Evolutionary conservation across 2,888 invertebrate genomes (phyloP), one percentile per base, ranked within the genome.

Genomic region (Leptarthrus brevirostris): DNA sequence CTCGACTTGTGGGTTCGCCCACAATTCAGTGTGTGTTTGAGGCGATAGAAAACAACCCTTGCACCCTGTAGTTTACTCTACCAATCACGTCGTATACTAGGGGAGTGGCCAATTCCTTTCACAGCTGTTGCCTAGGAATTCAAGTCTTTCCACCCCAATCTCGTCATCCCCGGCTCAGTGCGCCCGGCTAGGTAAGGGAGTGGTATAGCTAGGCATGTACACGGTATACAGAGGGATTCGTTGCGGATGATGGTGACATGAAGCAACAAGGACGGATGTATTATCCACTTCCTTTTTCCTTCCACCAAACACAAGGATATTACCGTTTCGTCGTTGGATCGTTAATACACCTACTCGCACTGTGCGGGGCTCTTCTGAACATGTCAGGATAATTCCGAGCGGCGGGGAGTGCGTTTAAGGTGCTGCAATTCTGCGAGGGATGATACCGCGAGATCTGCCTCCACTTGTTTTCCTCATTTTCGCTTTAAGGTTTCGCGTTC

Each of bases 261-360:
- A 84, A 84, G 84, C 84, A 85, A 85, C 84, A 85, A 84, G 85
- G 85, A 85, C 84, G 85, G 85, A 85, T 85, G 84, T 84, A 85
- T 84, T 84, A 84, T 85, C 84, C 84, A 85, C 85, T 85, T 85
- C 85, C 85, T 85, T 85, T 84, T 85, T 85, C 85, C 85, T 85
- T 85, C 84, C 84, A 84, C 84, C 84, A 84, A 84, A 84, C 84
- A 84, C 84, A 84, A 84, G 84, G 84, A 84, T 84, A 84, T 84
- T 84, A 84, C 84, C 84, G 84, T 84, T 84, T 84, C 84, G 83
- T 83, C 82, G 82, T 81, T 78, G 78, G 76, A 77, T 69, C 69
- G 76, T 77, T 78, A 74, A 76, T 75, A 76, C 73, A 75, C 75
- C 75, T 73, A 75, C 75, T 76, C 75, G 72, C 56, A 72, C 72